Conservation (phyloP, 2,888 invertebrate genomes). For the Calliphora vomitoria region DNA sequence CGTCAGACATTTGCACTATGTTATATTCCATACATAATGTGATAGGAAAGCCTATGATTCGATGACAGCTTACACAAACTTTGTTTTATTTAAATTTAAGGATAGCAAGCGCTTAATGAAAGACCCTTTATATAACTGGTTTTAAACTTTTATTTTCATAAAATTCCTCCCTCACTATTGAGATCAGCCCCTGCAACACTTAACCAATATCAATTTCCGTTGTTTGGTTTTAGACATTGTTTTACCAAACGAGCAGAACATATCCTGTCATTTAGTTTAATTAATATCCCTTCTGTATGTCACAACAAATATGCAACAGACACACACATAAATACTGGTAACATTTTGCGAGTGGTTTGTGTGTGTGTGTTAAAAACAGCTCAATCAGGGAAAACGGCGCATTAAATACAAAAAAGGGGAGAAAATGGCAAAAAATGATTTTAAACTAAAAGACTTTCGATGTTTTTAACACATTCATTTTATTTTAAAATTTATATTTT, state of each 20-base stretch:
- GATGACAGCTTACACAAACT: no score
- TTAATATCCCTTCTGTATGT: conserved; percentile 43
- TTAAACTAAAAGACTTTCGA: conserved; percentile 8
- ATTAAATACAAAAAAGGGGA: neutral
- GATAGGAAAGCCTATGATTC: no score
- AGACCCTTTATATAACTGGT: no score
- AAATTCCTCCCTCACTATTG: no score
- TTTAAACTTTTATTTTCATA: no score
- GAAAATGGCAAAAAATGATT: neutral
- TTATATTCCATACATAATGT: no score
- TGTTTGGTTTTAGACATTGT: conserved; percentile 11
- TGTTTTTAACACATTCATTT: conserved; percentile 9
- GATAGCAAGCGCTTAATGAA: no score
- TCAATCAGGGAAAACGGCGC: neutral
- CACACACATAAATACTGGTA: neutral
- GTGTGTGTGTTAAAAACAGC: no score
- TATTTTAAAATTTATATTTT: neutral
- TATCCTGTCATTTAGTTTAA: conserved; percentile 58
- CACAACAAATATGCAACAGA: conserved; percentile 32
- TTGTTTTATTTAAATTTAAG: no score
- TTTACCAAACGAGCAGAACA: conserved; percentile 26
- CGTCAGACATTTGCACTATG: no score
- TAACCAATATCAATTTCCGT: conserved; percentile 44
- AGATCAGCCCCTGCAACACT: no score
- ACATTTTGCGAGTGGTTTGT: neutral